Percentiles rank a stretch among this genome's conserved stretches.
Conservation (phyloP, 2,888 invertebrate species). For the Trichopria drosophilae region DNA sequence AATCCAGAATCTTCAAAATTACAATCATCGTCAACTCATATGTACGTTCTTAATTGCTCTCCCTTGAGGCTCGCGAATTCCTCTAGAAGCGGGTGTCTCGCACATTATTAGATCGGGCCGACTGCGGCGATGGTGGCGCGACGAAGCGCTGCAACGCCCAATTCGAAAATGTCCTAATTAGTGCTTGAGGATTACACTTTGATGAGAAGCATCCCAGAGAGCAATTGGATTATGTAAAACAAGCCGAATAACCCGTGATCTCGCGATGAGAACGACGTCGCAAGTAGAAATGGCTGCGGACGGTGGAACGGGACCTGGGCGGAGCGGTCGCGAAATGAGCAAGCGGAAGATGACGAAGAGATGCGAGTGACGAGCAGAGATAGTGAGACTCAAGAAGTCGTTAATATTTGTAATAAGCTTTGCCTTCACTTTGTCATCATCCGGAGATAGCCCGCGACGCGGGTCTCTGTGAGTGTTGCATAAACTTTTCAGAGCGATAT, state of each 20-base stretch:
- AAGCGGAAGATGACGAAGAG: conserved; percentile 24
- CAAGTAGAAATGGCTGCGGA: too few relatives aligned
- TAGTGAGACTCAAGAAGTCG: conserved; percentile 26
- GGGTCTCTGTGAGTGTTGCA: conserved; percentile 25
- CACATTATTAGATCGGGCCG: too few relatives aligned
- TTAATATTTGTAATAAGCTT: conserved; percentile 36
- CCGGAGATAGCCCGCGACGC: conserved; percentile 25
- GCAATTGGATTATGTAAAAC: conserved; percentile 48
- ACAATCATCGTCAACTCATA: too few relatives aligned
- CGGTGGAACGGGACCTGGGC: conserved; percentile 14
- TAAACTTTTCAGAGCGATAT: conserved; percentile 30
- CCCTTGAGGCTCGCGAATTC: too few relatives aligned
- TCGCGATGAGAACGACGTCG: conserved; percentile 30
- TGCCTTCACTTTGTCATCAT: conserved; percentile 25
- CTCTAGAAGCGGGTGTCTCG: too few relatives aligned
- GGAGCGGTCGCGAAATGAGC: conserved; percentile 21
- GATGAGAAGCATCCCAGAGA: conserved; percentile 24
- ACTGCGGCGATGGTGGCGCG: too few relatives aligned
- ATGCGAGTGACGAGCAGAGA: conserved; percentile 20
- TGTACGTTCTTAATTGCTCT: too few relatives aligned
- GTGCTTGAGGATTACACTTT: conserved; percentile 30
- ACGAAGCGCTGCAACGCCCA: too few relatives aligned
- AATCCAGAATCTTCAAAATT: too few relatives aligned
- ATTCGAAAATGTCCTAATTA: conserved; percentile 31
- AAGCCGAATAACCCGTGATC: conserved; percentile 42